Evolutionary conservation across 2,113 vertebrate species (phyloP), one percentile per base, ranked within the genome.

Genomic region (Nothocercus julius): DNA sequence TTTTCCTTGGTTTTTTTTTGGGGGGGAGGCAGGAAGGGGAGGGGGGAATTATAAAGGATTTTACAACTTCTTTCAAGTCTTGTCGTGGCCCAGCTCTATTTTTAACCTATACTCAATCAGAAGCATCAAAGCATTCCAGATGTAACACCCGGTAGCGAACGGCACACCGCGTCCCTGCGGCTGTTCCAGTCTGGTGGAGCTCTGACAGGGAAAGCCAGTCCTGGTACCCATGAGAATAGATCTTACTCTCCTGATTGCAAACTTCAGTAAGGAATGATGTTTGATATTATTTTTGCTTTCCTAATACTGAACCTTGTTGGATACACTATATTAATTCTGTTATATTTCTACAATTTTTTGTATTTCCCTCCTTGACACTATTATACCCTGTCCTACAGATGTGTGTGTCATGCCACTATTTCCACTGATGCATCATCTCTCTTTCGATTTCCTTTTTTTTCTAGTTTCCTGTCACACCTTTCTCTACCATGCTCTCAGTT

Each of bases 81-180:
- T 32, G 16, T 69, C 28, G 51, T 68, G 36, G 2, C 16, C 54
- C 28, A 2, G 30, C 27, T 83, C 84, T 66, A 7, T 67, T 90
- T 86, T 40, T 86, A 34, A 47, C 34, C 54, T 42, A 12, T 19
- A 51, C 59, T 89, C 61, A 42, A 82, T n/a, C 30, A 54, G 53
- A 67, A 40, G 28, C 84, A 89, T 49, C 64, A 24, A 70, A 86
- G 40, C 34, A 22, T 47, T 70, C 30, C 30, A 49, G 36, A 63
- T 22, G 28, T 32, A 28, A 8, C 1, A 0, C n/a, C 36, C 36
- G 36, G 0, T 13, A 58, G 63, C 73, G 63, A 13, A 11, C 14
- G 63, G 42, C 40, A n/a, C 0, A 0, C 11, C 1, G 0, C 13
- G 49, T 44, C 22, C 7, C 18, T 36, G 28, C 34, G 82, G 44